Percentiles rank a stretch among this genome's conserved stretches.
These are phyloP conservation scores for Poeciliopsis turneri DNA, from an alignment of 2,797 vertebrate genomes.

Conservation along the genomic window DNA sequence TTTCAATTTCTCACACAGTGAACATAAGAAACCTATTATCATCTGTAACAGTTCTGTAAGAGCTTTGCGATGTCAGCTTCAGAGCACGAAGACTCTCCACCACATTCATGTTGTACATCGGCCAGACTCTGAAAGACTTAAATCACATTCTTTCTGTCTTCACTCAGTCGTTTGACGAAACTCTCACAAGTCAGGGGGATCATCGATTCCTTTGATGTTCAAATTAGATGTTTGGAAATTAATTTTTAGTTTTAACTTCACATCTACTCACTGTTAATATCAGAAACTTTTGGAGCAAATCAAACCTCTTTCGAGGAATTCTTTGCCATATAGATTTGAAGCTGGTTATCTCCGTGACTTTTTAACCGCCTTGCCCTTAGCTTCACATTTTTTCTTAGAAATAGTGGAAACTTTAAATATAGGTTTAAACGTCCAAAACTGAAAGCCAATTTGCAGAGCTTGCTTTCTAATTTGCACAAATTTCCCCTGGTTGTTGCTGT, in stretches of 20 bases:
- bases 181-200: neutral
- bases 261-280: neutral
- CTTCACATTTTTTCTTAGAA: conserved; percentile 1
- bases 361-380: neutral
- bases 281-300: neutral
- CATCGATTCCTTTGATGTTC: neutral
- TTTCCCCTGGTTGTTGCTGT: conserved; percentile 6
- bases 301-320: neutral
- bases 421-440: conserved; percentile 3
- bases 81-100: conserved; percentile 24
- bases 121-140: conserved; percentile 26
- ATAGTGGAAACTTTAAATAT: neutral
- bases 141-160: conserved; percentile 40
- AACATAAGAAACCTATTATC: conserved; percentile 34
- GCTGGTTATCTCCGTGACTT: neutral
- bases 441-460: neutral
- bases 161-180: conserved; percentile 21
- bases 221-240: neutral
- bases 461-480: conserved; percentile 8
- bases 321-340: neutral
- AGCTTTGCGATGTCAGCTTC: conserved; percentile 39
- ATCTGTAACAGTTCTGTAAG: conserved; percentile 12
- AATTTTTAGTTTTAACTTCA: conserved; percentile 15
- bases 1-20: conserved; percentile 14
- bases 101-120: conserved; percentile 31